phyloP scores from a whole-genome alignment of 23 tunicate species.

The Styela clava region DNA sequence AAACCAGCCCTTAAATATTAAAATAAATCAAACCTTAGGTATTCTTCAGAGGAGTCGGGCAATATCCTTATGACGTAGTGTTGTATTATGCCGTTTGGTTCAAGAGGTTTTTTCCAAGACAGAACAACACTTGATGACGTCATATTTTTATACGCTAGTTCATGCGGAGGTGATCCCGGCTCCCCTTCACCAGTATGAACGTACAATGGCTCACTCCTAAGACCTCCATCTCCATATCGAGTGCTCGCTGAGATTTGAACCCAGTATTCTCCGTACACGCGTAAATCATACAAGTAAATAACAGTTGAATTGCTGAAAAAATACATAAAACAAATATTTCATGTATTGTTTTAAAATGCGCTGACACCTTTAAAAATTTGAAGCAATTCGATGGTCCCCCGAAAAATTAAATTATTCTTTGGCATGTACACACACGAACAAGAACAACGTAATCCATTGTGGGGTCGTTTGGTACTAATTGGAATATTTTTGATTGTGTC shows the following conservation, averaged over 20 bases:
- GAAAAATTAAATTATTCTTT: too few relatives aligned
- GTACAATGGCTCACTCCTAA: constrained; percentile 22
- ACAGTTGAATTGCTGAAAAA: constrained; percentile 40
- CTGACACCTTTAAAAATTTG: too few relatives aligned
- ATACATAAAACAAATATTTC: neutral
- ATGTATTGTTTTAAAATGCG: neutral
- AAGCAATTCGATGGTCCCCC: too few relatives aligned
- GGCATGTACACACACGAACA: too few relatives aligned
- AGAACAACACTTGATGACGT: constrained; percentile 40
- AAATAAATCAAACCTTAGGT: constrained; percentile 1
- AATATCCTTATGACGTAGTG: constrained; percentile 31
- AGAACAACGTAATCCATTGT: too few relatives aligned
- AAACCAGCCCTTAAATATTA: too few relatives aligned
- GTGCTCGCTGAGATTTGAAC: constrained; percentile 48
- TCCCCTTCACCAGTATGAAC: constrained; percentile 57
- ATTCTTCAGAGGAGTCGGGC: neutral
- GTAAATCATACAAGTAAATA: constrained; percentile 26
- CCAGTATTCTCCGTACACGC: constrained; percentile 35
- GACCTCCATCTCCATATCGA: constrained; percentile 29
- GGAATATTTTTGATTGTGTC: too few relatives aligned
- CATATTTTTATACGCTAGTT: constrained; percentile 39
- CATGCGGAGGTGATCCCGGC: constrained; percentile 65
- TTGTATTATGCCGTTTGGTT: constrained; percentile 68
- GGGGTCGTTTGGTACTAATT: too few relatives aligned
- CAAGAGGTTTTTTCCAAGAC: constrained; percentile 47